Evolutionary conservation across 2,113 vertebrate species (phyloP).

Genomic region (Phrynocephalus versicolor): DNA sequence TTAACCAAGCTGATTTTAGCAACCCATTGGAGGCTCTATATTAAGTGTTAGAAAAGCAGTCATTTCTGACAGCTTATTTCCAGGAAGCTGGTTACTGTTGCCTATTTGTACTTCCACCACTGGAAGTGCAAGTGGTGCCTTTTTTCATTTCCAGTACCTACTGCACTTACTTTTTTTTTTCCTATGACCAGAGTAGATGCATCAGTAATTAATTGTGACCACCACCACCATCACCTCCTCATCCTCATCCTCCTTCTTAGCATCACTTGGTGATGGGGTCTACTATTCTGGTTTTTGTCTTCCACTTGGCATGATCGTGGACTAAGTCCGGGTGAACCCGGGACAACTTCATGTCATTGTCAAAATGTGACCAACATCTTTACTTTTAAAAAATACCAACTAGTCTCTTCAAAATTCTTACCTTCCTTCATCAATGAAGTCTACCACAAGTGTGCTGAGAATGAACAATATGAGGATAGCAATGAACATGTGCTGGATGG

Average conservation of each 20-base stretch:
- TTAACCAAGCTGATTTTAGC: neutral
- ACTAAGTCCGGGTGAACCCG: too few relatives aligned
- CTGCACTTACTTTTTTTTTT: neutral
- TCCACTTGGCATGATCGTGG: too few relatives aligned
- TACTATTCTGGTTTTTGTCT: too few relatives aligned
- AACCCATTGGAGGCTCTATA: neutral
- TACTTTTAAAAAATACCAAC: neutral
- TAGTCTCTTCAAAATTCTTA: slow-evolving; percentile 63
- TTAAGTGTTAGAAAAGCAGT: neutral
- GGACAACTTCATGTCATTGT: too few relatives aligned
- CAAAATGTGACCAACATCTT: neutral
- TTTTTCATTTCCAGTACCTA: neutral
- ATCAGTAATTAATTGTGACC: too few relatives aligned
- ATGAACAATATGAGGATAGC: slow-evolving; percentile 94
- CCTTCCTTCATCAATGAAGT: slow-evolving; percentile 96
- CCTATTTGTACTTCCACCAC: neutral
- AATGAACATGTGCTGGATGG: slow-evolving; percentile 99
- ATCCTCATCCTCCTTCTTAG: too few relatives aligned
- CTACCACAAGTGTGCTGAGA: slow-evolving; percentile 91
- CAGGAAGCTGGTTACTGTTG: neutral
- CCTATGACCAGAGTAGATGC: neutral
- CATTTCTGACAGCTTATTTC: too few relatives aligned
- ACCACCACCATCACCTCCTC: too few relatives aligned
- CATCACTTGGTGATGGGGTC: too few relatives aligned
- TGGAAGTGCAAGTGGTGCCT: too few relatives aligned